Evolutionary conservation across 1,140 invertebrate genomes (phyloP).

Genomic region (Latrodectus geometricus): DNA sequence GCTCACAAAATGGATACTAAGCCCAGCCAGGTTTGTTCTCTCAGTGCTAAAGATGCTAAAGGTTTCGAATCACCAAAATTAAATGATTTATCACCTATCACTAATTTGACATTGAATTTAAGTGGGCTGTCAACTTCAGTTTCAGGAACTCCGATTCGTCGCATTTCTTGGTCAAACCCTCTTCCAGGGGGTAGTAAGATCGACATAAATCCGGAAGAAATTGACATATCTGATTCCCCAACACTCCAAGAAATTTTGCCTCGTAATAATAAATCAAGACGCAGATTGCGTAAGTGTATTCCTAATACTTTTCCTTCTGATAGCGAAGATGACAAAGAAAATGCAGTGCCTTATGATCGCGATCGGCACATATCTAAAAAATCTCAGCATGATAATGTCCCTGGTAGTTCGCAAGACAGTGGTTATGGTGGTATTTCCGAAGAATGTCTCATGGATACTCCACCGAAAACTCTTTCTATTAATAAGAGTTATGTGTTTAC

Average conservation of each 20-base stretch:
- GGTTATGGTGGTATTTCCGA: background rate
- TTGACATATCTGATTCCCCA: conserved; percentile 33
- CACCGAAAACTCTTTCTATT: background rate
- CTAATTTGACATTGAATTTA: conserved; percentile 46
- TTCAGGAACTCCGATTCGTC: conserved; percentile 35
- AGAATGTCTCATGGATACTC: background rate
- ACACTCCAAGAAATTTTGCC: conserved; percentile 5
- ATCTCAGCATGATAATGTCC: background rate
- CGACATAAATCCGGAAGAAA: background rate
- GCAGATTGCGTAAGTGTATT: background rate
- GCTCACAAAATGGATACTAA: background rate
- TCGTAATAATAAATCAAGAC: background rate
- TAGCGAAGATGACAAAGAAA: conserved; percentile 39
- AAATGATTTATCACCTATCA: conserved; percentile 30
- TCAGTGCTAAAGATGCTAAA: background rate
- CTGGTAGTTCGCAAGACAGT: conserved; percentile 2
- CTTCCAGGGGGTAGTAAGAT: conserved; percentile 5
- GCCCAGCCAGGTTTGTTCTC: background rate
- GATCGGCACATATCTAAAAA: background rate
- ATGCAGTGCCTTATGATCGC: background rate
- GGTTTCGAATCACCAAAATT: background rate
- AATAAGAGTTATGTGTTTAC: background rate
- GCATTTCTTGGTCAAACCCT: conserved; percentile 52
- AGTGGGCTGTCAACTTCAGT: conserved; percentile 12
- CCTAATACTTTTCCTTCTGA: background rate